A percentile compares a stretch with the other conserved stretches of the same genome.
Conservation (phyloP, 2,113 vertebrate genomes). For the Ctenodactylus gundi region DNA sequence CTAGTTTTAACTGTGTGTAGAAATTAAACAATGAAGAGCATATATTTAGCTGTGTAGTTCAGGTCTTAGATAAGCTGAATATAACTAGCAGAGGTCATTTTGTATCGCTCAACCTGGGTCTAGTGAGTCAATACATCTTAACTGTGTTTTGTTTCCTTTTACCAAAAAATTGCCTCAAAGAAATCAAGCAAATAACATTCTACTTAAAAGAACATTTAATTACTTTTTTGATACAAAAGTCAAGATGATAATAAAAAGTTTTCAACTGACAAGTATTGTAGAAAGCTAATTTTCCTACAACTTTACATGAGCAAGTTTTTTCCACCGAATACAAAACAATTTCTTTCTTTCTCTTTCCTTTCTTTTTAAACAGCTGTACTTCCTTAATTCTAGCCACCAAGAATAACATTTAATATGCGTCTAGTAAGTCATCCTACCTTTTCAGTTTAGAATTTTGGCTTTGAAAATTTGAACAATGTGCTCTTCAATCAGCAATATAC, state of each 20-base stretch:
- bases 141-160: conserved; percentile 60
- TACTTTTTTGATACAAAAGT: conserved; percentile 51
- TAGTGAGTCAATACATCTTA: conserved; percentile 51
- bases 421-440: background rate
- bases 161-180: conserved; percentile 37
- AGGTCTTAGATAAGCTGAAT: conserved; percentile 62
- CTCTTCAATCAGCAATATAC: background rate
- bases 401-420: background rate
- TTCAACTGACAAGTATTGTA: conserved; percentile 5
- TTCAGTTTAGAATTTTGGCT: conserved; percentile 2
- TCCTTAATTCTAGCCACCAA: background rate
- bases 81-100: conserved; percentile 68
- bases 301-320: background rate
- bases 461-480: background rate
- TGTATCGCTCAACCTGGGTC: conserved; percentile 25
- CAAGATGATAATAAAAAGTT: background rate
- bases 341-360: too few relatives aligned
- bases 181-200: conserved; percentile 20
- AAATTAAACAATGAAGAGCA: conserved; percentile 79
- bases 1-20: conserved; percentile 83
- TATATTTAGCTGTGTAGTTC: conserved; percentile 66
- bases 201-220: conserved; percentile 34
- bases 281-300: conserved; percentile 27
- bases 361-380: background rate
- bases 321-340: background rate